phyloP scores from a whole-genome alignment of 92 coral and sea anemone genomes.

The Pocillopora grandis region DNA sequence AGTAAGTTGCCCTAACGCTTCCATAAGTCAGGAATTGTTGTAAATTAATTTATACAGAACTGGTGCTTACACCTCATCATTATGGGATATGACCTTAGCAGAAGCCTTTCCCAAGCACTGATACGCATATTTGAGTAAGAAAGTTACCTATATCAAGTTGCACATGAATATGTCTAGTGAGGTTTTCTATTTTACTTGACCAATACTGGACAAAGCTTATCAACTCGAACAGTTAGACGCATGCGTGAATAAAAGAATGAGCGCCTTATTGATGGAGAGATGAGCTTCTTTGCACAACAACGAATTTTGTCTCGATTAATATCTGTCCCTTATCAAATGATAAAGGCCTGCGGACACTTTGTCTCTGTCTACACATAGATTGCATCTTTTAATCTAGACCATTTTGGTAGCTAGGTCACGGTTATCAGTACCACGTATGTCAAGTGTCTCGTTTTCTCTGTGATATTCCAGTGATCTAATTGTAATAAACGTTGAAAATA shows the following conservation, averaged over 20 bases:
- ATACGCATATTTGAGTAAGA: background rate
- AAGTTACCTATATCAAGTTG: background rate
- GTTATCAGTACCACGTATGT: no score
- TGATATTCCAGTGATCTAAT: no score
- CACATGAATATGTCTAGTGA: no score
- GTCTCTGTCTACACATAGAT: no score
- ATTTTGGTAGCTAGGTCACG: no score
- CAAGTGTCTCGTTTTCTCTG: no score
- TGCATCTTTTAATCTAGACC: no score
- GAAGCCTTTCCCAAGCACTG: background rate
- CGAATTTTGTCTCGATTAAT: background rate
- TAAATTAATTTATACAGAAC: background rate
- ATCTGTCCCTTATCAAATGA: background rate
- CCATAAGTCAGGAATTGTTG: background rate
- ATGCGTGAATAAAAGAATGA: background rate
- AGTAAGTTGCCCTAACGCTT: slow-evolving; percentile 23
- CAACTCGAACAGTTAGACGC: background rate
- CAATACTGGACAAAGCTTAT: no score
- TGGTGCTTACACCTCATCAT: background rate
- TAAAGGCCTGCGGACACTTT: no score
- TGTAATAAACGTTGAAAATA: no score
- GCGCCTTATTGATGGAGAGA: background rate
- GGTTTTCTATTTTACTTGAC: no score
- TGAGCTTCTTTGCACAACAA: background rate
- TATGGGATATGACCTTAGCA: background rate